These are phyloP conservation scores for Platycnemis pennipes DNA, from an alignment of 2,888 invertebrate species.

Conservation along the genomic window DNA sequence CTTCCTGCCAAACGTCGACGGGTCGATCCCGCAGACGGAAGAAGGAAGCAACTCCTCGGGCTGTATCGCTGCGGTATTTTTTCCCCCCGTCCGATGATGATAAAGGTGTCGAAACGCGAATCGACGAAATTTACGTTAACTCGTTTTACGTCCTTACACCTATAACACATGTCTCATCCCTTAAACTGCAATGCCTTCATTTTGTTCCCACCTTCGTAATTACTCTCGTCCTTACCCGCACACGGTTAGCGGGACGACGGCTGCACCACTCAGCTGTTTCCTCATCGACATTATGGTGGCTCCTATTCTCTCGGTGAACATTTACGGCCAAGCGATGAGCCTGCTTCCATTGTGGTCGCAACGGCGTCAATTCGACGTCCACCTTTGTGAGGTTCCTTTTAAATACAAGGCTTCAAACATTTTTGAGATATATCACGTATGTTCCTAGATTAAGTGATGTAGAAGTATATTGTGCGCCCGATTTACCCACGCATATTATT, in stretches of 20 bases:
- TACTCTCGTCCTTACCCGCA: too few species aligned
- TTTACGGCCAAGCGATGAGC: neutral
- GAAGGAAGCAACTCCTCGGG: neutral
- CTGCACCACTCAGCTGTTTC: neutral
- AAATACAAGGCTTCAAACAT: neutral
- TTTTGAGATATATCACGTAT: neutral
- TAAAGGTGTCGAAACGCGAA: neutral
- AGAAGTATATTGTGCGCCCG: neutral
- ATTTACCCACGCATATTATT: neutral
- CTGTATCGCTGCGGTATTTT: neutral
- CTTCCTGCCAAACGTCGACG: neutral
- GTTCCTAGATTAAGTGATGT: neutral
- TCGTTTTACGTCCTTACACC: neutral
- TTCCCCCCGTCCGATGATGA: neutral
- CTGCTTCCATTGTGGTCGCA: neutral
- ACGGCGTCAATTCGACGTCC: neutral
- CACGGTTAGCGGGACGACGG: neutral
- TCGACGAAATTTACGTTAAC: neutral
- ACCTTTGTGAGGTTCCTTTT: neutral
- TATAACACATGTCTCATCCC: neutral
- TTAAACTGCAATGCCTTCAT: neutral
- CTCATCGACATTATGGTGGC: neutral
- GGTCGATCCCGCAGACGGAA: constrained; percentile 31
- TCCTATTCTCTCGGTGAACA: neutral
- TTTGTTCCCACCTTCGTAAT: neutral